Percentiles rank a stretch among this genome's conserved stretches.
phyloP scores from a whole-genome alignment of 2,888 invertebrate genomes.

The Melieria picta region DNA sequence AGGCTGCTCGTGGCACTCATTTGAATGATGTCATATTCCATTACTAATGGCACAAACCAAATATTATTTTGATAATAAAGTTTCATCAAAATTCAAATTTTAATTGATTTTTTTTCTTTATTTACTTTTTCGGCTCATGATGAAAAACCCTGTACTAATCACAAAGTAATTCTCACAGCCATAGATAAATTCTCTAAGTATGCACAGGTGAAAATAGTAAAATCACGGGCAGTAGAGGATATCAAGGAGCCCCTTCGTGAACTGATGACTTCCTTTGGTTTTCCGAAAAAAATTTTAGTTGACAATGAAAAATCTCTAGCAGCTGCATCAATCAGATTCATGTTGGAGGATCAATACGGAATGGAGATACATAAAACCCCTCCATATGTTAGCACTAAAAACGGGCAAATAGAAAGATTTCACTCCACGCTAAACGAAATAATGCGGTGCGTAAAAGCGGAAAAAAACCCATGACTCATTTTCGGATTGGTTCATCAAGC shows the following conservation, averaged over 20 bases:
- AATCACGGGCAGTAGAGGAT: conserved; percentile 37
- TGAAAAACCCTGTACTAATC: background rate
- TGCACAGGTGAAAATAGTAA: conserved; percentile 27
- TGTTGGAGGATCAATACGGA: conserved; percentile 38
- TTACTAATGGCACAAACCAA: too few species aligned
- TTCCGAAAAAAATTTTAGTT: conserved; percentile 37
- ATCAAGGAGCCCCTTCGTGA: conserved; percentile 35
- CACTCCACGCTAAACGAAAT: conserved; percentile 43
- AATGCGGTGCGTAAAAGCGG: conserved; percentile 37
- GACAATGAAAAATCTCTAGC: conserved; percentile 43
- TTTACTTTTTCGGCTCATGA: too few species aligned
- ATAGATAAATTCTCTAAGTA: conserved; percentile 36
- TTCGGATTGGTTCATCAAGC: conserved; percentile 19
- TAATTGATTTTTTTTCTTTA: too few species aligned
- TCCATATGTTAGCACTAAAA: conserved; percentile 19
- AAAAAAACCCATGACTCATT: conserved; percentile 12
- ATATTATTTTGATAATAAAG: too few species aligned
- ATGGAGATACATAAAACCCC: conserved; percentile 33
- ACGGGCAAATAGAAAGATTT: conserved; percentile 35
- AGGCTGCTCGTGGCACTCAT: too few species aligned
- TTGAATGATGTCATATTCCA: too few species aligned
- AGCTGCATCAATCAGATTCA: conserved; percentile 32
- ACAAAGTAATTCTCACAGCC: background rate
- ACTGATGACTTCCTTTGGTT: conserved; percentile 34
- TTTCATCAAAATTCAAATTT: too few species aligned